Evolutionary conservation across 2,797 vertebrate species (phyloP).

Genomic region (Neosilurus hyrtlii): DNA sequence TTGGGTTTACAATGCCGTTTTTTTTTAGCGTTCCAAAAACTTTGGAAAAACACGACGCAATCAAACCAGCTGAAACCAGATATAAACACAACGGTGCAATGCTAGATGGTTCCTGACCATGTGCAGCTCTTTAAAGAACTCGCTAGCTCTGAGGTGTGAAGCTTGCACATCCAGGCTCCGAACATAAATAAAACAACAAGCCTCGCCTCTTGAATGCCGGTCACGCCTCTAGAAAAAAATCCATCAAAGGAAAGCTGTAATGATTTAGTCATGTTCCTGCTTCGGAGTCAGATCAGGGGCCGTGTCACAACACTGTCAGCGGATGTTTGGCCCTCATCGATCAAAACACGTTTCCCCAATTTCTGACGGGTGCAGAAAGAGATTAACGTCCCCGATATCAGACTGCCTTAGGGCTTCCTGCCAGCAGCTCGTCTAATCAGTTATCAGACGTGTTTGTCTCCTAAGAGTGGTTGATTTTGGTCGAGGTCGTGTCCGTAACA

Average conservation of each 20-base stretch:
- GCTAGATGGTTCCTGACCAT: slow-evolving; percentile 65
- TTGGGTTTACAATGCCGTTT: slow-evolving; percentile 2
- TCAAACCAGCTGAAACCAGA: neutral
- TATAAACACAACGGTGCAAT: slow-evolving; percentile 43
- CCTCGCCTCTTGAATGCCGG: slow-evolving; percentile 8
- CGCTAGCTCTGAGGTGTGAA: slow-evolving; percentile 31
- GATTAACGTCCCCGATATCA: slow-evolving; percentile 43
- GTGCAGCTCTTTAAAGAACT: slow-evolving; percentile 59
- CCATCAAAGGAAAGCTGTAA: slow-evolving; percentile 29
- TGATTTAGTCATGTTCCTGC: slow-evolving; percentile 39
- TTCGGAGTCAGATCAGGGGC: slow-evolving; percentile 33
- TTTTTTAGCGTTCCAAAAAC: neutral
- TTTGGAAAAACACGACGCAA: neutral
- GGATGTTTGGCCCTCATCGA: slow-evolving; percentile 35
- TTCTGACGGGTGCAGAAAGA: slow-evolving; percentile 38
- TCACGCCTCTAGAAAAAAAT: slow-evolving; percentile 24
- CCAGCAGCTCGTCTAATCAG: slow-evolving; percentile 43
- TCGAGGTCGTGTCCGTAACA: neutral
- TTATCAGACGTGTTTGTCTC: slow-evolving; percentile 22
- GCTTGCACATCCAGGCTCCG: neutral
- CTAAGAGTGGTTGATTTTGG: slow-evolving; percentile 14
- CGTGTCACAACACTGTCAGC: slow-evolving; percentile 44
- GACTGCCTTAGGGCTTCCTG: slow-evolving; percentile 38
- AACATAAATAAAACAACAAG: slow-evolving; percentile 44
- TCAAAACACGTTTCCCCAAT: slow-evolving; percentile 41